Evolutionary conservation across 2,113 vertebrate genomes (phyloP).

Genomic region (Hippocampus guttulatus): DNA sequence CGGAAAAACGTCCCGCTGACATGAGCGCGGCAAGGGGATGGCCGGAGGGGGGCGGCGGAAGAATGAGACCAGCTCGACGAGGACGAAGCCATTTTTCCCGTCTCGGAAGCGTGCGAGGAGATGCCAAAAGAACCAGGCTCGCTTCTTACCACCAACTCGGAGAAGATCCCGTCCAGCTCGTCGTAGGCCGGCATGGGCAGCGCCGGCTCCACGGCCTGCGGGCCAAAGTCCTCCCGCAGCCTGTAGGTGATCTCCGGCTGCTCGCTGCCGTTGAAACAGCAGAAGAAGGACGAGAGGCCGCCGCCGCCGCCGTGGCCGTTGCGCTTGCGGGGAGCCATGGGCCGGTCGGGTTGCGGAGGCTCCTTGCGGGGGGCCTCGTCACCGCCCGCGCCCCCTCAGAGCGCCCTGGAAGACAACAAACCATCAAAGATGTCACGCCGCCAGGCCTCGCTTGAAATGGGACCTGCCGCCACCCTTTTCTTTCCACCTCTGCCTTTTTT

Average conservation of each 20-base stretch:
- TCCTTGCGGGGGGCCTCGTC: conserved; percentile 56
- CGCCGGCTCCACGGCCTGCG: conserved; percentile 91
- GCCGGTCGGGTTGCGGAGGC: conserved; percentile 53
- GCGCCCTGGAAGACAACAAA: conserved; percentile 43
- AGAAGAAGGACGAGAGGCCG: conserved; percentile 87
- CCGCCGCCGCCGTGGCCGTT: conserved; percentile 63
- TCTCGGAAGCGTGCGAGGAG: neutral
- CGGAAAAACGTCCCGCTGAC: conserved; percentile 61
- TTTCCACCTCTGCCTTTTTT: conserved; percentile 16
- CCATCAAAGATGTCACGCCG: conserved; percentile 29
- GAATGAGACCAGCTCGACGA: conserved; percentile 14
- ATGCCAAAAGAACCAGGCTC: neutral
- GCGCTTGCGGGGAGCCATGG: conserved; percentile 91
- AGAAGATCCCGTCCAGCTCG: conserved; percentile 93
- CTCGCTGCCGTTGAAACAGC: conserved; percentile 92
- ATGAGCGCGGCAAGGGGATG: conserved; percentile 51
- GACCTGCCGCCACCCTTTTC: conserved; percentile 18
- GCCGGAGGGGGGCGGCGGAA: neutral
- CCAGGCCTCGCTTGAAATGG: conserved; percentile 38
- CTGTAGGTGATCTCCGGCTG: conserved; percentile 97
- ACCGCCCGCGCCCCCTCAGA: conserved; percentile 66
- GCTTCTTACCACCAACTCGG: conserved; percentile 87
- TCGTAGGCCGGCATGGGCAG: conserved; percentile 89
- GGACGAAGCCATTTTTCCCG: conserved; percentile 21
- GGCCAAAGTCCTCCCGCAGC: conserved; percentile 91